Base-by-base conservation (phyloP, 35 echinoderm and acorn worm species). In the Eucidaris tribuloides region DNA sequence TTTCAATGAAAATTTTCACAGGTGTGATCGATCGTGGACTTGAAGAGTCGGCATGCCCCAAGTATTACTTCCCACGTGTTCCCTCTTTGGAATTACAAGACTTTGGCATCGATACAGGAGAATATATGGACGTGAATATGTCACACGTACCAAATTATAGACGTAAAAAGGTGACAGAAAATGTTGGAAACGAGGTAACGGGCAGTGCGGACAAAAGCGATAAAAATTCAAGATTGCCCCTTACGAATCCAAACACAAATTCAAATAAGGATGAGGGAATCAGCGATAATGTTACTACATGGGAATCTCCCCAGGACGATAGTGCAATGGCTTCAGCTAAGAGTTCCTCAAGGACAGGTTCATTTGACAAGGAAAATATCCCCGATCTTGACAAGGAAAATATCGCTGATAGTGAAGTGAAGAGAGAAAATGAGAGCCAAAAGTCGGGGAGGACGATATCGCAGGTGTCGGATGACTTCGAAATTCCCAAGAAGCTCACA, bases 91-190 rank as follows among this genome's bases (percentile, higher is more conserved):
- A 81, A 57, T 80, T 93, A 34, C 78, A 76, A 25, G 90, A 99
- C 39, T 99, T 92, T 76, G 96, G 96, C 22, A 99, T 99, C 45
- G 80, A 88, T 31, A 93, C 96, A 22, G 89, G 87, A 4, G 96
- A 99, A 20, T 93, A 99, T 41, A 49, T 93, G 15, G 81, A 93
- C 38, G 45, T 93, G 5, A 65, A 83, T 1, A 93, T 90, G 78
- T 93, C 96, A 0, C 79, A 86, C 17, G 50, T 99, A 9, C 96
- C 96, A 42, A 93, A 93, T 56, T 93, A 97, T 63, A 79, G 39
- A 58, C 77, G 46, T 17, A 46, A 71, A 57, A 89, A 82, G 76
- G 58, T 15, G 3, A 61, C 42, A 7, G 62, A 50, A 20, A 25
- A 43, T 30, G 17, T n/a, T 32, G 35, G 37, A 74, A n/a, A 17